Conservation (phyloP, 2,797 vertebrate species). For the Lithobates sylvaticus region DNA sequence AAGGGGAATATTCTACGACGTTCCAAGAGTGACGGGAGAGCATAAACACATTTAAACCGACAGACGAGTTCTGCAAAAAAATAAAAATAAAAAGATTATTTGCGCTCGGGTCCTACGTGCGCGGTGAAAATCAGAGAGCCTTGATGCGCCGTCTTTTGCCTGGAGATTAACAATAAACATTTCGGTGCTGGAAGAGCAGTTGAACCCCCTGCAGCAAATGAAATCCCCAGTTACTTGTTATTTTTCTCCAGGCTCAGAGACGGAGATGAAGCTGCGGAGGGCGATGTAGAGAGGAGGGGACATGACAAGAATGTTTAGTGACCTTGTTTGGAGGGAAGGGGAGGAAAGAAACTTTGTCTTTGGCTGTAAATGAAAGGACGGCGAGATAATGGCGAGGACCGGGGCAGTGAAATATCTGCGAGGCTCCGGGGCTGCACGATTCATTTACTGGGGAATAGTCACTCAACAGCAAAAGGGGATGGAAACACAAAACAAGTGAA, state of each 20-base stretch:
- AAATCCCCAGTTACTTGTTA: conserved; percentile 59
- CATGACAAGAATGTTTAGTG: conserved; percentile 54
- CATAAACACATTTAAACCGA: conserved; percentile 22
- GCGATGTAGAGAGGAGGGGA: conserved; percentile 23
- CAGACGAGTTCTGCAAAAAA: neutral
- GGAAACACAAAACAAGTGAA: no score
- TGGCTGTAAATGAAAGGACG: conserved; percentile 16
- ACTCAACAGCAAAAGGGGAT: no score
- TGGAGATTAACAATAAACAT: conserved; percentile 42
- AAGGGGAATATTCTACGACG: neutral
- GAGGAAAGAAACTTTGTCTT: conserved; percentile 16
- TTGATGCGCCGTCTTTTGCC: neutral
- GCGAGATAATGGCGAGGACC: conserved; percentile 5
- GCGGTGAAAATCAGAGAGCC: conserved; percentile 9
- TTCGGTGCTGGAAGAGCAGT: conserved; percentile 28
- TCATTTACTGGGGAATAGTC: no score
- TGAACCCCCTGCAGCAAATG: conserved; percentile 50
- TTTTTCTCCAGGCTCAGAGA: conserved; percentile 54
- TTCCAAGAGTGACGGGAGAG: neutral
- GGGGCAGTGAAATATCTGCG: neutral
- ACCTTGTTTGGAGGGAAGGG: conserved; percentile 23
- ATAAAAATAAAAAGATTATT: conserved; percentile 8
- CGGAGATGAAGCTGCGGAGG: conserved; percentile 41
- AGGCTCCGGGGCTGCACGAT: no score
- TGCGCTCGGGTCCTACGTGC: conserved; percentile 3